A percentile compares a stretch with the other conserved stretches of the same genome.
These are phyloP conservation scores for Crotalus viridis DNA, from an alignment of 2,113 vertebrate genomes.

Conservation along the genomic window DNA sequence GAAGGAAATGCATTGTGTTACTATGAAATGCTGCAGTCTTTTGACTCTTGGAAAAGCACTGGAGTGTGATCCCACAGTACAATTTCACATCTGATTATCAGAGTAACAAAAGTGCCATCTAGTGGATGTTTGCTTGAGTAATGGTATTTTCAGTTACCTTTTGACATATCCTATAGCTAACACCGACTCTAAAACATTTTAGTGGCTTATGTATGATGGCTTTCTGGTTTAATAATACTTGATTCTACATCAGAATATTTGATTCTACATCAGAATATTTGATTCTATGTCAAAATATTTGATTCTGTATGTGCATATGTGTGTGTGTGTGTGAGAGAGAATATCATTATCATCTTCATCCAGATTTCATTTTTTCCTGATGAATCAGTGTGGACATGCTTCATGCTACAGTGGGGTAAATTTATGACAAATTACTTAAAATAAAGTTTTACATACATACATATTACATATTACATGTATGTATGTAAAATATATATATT, in stretches of 20 bases:
- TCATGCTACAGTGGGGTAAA: not conserved
- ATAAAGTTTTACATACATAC: not conserved
- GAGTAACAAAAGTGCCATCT: constrained; percentile 38
- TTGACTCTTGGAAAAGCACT: not conserved
- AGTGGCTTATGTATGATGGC: not conserved
- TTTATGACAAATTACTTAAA: not conserved
- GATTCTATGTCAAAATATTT: too few species aligned
- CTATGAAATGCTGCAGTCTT: not conserved
- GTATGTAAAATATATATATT: too few species aligned
- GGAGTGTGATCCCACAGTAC: not conserved
- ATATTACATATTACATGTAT: too few species aligned
- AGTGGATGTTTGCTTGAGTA: constrained; percentile 18
- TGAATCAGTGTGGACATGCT: not conserved
- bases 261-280: not conserved
- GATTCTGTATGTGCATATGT: too few species aligned
- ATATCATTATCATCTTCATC: not conserved
- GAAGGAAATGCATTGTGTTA: accelerated
- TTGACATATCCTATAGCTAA: not conserved
- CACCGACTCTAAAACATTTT: not conserved
- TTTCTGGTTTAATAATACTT: not conserved
- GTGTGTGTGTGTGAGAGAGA: not conserved
- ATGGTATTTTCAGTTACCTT: not conserved
- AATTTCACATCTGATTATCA: not conserved
- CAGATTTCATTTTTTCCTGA: not conserved
- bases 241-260: not conserved